Base-by-base conservation (phyloP, 1,140 invertebrate species). In the Cheumatopsyche charites region DNA sequence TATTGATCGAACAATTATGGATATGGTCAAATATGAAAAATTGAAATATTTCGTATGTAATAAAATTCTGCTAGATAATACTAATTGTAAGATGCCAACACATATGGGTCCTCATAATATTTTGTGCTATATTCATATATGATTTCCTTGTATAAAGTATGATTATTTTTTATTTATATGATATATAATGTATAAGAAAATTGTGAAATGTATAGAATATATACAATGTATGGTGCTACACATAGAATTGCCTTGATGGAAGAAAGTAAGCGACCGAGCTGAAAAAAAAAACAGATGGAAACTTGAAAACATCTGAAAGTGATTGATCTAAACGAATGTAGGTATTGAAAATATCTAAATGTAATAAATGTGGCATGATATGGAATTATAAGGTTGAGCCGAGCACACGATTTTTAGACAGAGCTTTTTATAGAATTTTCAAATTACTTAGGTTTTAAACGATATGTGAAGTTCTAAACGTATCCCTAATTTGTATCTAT, bases 201-300 rank as follows among this genome's bases (percentile, higher is more conserved):
- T 62, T 69, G 62, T 69, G 74, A 62, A 72, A 65, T 66, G 66
- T 68, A 75, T 73, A 75, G 69, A 67, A 62, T 75, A 25, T 75
- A 75, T 71, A 75, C 72, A 71, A 73, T 68, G 74, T 75, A 75
- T 73, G 74, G 74, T 75, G 74, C 74, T 75, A 75, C 69, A 75
- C 71, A 73, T 71, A 73, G 71, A 75, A 75, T 73, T 75, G 74
- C 74, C 74, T 75, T 75, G 74, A 73, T 52, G 74, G 74, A 73
- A 52, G 71, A 71, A 63, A 70, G 45, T 66, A 45, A 72, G 67
- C 45, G 67, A 67, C 47, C 43, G 55, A 70, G 70, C 58, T 66
- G 23, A 70, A 41, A 25, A 68, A 43, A 49, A 45, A 68, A 23
- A 47, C 12, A 26, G 41, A 4, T 36, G 29, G 9, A 62, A 17